These are phyloP conservation scores for Apostichopus japonicus DNA, from an alignment of 35 echinoderm and acorn worm species.

Conservation along the genomic window DNA sequence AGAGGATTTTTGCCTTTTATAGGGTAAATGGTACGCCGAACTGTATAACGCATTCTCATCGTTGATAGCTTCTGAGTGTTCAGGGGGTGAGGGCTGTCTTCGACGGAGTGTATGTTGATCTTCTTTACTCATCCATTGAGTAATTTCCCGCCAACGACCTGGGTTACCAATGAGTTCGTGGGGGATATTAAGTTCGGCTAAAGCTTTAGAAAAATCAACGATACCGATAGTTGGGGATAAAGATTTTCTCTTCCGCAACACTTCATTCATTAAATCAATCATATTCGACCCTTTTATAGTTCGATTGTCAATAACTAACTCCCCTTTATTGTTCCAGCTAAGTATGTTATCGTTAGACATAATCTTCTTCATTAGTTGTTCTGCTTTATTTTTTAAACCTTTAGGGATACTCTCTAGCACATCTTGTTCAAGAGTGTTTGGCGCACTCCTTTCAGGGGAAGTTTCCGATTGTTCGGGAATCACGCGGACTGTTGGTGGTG, in stretches of 20 bases:
- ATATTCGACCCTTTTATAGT: background rate
- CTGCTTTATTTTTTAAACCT: slow-evolving; percentile 41
- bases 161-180: background rate
- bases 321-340: slow-evolving; percentile 6
- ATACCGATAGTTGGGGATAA: background rate
- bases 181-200: background rate
- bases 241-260: slow-evolving; percentile 1
- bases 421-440: background rate
- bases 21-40: background rate
- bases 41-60: background rate
- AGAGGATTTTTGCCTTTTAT: background rate
- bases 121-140: background rate
- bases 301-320: background rate
- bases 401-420: slow-evolving; percentile 37
- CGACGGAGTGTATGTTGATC: background rate
- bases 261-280: slow-evolving; percentile 18
- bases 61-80: background rate
- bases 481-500: background rate
- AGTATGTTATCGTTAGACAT: background rate
- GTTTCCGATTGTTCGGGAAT: background rate
- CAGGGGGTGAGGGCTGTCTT: background rate
- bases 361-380: slow-evolving; percentile 23
- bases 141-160: background rate
- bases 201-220: background rate
- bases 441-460: background rate